A percentile compares a stretch with the other conserved stretches of the same genome.
Conservation (phyloP, 2,113 vertebrate genomes). For the Brienomyrus brachyistius region DNA sequence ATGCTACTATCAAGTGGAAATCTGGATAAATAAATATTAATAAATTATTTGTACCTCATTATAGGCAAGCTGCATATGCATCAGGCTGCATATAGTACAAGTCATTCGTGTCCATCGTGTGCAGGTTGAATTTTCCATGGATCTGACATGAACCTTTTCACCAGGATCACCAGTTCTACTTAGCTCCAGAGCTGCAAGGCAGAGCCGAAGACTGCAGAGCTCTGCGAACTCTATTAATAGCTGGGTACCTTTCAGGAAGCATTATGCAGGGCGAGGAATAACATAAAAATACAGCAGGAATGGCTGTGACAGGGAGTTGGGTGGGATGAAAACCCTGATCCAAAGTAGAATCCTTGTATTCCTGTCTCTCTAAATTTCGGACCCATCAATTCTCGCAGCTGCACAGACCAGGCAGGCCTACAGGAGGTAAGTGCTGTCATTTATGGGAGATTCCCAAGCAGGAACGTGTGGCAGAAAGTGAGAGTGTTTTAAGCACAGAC, state of each 20-base stretch:
- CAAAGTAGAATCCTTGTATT: slow-evolving; percentile 33
- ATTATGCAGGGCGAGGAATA: slow-evolving; percentile 56
- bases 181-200: slow-evolving; percentile 57
- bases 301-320: slow-evolving; percentile 27
- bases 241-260: slow-evolving; percentile 64
- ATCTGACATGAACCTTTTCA: slow-evolving; percentile 57
- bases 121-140: slow-evolving; percentile 56
- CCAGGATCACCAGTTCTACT: slow-evolving; percentile 61
- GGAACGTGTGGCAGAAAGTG: slow-evolving; percentile 46
- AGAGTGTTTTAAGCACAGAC: slow-evolving; percentile 25
- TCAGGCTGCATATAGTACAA: slow-evolving; percentile 34
- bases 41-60: slow-evolving; percentile 57
- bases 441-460: slow-evolving; percentile 51
- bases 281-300: slow-evolving; percentile 49
- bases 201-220: slow-evolving; percentile 58
- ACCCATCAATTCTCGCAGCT: slow-evolving; percentile 18
- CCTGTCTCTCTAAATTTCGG: background rate
- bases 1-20: slow-evolving; percentile 54
- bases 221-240: slow-evolving; percentile 62
- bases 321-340: slow-evolving; percentile 33
- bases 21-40: slow-evolving; percentile 51
- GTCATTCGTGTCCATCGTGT: slow-evolving; percentile 51
- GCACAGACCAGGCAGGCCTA: slow-evolving; percentile 28
- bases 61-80: slow-evolving; percentile 55
- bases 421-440: slow-evolving; percentile 39